Base-by-base conservation (phyloP, 1,140 invertebrate species). In the Drosophila melanica region DNA sequence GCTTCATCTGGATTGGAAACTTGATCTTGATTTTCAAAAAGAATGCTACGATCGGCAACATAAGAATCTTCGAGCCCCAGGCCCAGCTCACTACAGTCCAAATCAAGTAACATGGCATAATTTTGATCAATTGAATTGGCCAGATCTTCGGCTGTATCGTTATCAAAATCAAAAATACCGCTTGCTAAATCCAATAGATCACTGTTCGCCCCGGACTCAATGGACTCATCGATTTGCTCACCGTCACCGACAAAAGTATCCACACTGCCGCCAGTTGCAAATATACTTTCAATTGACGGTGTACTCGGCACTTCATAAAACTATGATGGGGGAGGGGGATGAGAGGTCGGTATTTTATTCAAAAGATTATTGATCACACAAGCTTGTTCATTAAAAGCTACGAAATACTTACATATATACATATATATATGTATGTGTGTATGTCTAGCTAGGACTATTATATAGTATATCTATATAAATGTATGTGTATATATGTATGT, bases 291-390 rank as follows among this genome's bases (percentile, higher is more conserved):
- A 60, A 53, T 12, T 23, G 70, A 66, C 62, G 62, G 62, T 50
- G 69, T 80, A 30, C 42, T 81, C 20, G 75, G 75, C 55, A 59
- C 50, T 73, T 72, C 80, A 87, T 89, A 89, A 80, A 89, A 89
- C 86, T 81, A 73, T 60, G 42, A 59, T 50, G 18, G 50, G 37
- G 62, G 33, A 27, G 33, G 53, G 37, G 71, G 60, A 68, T 87
- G 75, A 81, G 63, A 79, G 65, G 78, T 87, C 78, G 74, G 66
- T 66, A 50, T 75, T 89, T 89, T 89, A 89, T 89, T 89, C 70
- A 67, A 51, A 54, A 27, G 6, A 51, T 50, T 47, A 62, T 62
- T 44, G 65, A 90, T 85, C 78, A 87, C 82, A 90, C 82, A 90
- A 82, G 78, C 64, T 76, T 66, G 47, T 76, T 85, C 64, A 73